Conservation (phyloP, 2,797 vertebrate genomes). For the Epinephelus coioides region DNA sequence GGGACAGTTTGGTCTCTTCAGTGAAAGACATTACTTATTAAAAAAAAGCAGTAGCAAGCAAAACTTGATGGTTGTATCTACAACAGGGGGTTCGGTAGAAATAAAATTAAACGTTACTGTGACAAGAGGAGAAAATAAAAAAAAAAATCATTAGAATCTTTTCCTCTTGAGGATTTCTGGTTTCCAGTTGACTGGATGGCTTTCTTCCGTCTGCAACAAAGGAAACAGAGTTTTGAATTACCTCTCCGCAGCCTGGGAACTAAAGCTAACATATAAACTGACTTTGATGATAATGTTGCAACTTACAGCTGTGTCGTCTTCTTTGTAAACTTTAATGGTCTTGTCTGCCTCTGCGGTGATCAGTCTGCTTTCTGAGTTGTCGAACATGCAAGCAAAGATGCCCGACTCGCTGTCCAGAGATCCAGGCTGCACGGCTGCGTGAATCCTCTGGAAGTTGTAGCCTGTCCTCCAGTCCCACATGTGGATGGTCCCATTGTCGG, state of each 20-base stretch:
- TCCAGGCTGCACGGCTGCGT: conserved; percentile 97
- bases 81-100: conserved; percentile 45
- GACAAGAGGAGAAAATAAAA: conserved; percentile 24
- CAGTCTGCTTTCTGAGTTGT: conserved; percentile 94
- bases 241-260: background rate
- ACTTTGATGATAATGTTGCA: background rate
- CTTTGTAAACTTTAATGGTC: conserved; percentile 98
- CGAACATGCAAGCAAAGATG: conserved; percentile 97
- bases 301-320: conserved; percentile 95
- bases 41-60: conserved; percentile 16
- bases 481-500: conserved; percentile 99
- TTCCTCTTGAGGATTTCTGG: conserved; percentile 99
- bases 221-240: conserved; percentile 63
- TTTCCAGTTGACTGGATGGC: conserved; percentile 98
- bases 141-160: conserved; percentile 88
- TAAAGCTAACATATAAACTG: rapidly evolving
- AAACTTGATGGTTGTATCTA: conserved; percentile 21
- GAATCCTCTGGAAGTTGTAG: conserved; percentile 98
- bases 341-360: conserved; percentile 98
- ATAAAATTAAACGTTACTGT: conserved; percentile 30
- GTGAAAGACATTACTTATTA: background rate
- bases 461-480: conserved; percentile 99
- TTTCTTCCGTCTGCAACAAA: conserved; percentile 94
- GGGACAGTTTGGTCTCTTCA: background rate
- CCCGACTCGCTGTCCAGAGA: conserved; percentile 99